Evolutionary conservation across 2,113 vertebrate species (phyloP), one percentile per base, ranked within the genome.

Genomic region (Prolemur simus): DNA sequence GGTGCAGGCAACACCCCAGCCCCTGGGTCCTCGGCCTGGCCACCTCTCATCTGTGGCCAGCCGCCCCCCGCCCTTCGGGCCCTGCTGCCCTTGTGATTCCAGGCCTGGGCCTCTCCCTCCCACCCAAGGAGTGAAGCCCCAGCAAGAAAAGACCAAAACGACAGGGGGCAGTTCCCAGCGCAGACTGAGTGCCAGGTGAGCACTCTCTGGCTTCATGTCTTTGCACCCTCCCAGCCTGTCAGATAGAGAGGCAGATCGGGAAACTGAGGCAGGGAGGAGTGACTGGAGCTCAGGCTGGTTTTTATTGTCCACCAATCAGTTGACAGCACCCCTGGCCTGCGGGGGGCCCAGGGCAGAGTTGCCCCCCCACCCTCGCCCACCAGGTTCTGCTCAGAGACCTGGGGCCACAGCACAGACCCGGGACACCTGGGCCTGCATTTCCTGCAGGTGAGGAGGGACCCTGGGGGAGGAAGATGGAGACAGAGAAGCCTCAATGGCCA

Each of bases 151-250:
- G 11, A 20, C 2, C 0, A 14, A 34, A 8, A 20, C 1, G 25
- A 60, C 34, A 27, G 0, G 8, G 5, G 49, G 49, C 6, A 1
- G 6, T 0, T 5, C 14, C 47, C 8, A 0, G 10, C 0, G 27
- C 39, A 3, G 12, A 47, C 49, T 8, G 25, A 8, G n/a, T 77
- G 4, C 8, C 25, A 8, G 47, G 47, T 0, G 12, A 64, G 66
- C 18, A 2, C 37, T 9, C 5, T 12, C 29, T 11, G 47, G 47
- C 58, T n/a, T 37, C 58, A 54, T 37, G 54, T 34, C 77, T 2
- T 5, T 34, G 13, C 39, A 4, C 63, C 49, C 60, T 17, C 12
- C 69, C 34, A 0, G n/a, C 32, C 37, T 77, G n/a, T 86, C 15
- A 2, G 6, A 42, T 27, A 52, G 52, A 27, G 10, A 34, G 13